Evolutionary conservation across 2,888 invertebrate genomes (phyloP).

Genomic region (Drosophila falleni): DNA sequence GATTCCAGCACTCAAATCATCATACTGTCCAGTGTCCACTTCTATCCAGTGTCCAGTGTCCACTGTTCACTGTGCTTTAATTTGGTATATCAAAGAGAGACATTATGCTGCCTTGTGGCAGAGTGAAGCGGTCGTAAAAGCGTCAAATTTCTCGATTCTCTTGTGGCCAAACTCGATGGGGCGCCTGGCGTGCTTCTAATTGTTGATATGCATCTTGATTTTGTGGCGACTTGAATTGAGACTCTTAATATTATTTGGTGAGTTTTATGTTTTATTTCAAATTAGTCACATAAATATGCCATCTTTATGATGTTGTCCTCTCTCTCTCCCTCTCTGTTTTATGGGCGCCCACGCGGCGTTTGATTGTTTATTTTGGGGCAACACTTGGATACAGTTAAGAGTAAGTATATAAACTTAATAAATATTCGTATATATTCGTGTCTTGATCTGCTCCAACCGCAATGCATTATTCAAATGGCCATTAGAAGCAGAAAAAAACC

Average conservation of each 20-base stretch:
- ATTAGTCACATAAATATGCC: constrained; percentile 80
- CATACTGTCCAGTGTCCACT: constrained; percentile 25
- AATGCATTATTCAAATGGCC: constrained; percentile 66
- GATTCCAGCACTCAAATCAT: constrained; percentile 37
- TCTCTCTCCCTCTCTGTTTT: constrained; percentile 5
- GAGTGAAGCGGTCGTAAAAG: constrained; percentile 70
- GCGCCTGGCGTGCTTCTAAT: constrained; percentile 59
- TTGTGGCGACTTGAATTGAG: constrained; percentile 54
- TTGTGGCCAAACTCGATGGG: constrained; percentile 44
- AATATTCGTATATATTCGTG: background rate
- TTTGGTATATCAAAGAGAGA: constrained; percentile 80
- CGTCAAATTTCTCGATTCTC: constrained; percentile 79
- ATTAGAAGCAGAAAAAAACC: constrained; percentile 29
- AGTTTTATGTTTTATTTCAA: constrained; percentile 81
- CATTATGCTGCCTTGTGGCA: constrained; percentile 66
- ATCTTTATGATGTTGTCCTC: constrained; percentile 68
- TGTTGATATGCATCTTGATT: constrained; percentile 65
- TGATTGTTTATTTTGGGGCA: constrained; percentile 60
- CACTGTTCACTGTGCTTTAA: constrained; percentile 73
- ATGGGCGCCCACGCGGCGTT: constrained; percentile 69
- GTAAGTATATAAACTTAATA: background rate
- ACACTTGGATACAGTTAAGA: constrained; percentile 15
- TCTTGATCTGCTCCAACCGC: constrained; percentile 10
- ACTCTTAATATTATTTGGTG: constrained; percentile 82
- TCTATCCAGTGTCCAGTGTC: constrained; percentile 18